Base-by-base conservation (phyloP, 1,140 invertebrate genomes). In the Galleria mellonella region DNA sequence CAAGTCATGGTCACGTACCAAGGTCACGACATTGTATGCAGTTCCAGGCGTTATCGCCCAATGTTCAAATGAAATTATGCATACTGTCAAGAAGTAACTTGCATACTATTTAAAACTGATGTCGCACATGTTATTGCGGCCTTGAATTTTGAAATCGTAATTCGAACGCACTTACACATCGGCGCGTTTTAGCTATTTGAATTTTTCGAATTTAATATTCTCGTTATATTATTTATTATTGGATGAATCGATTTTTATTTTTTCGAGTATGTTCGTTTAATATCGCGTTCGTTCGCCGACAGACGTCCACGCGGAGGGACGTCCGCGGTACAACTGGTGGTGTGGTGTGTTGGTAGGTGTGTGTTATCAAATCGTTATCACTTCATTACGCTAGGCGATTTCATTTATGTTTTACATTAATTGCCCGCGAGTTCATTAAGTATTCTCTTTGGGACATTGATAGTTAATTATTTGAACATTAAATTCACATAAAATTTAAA, bases 31-130 rank as follows among this genome's bases (percentile, higher is more conserved):
- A 56, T 61, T 56, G 48, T 61, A 61, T 58, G 47, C 58, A 62
- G 46, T 56, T 23, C 29, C 40, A 55, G 55, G 17, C 43, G 59
- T 62, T 68, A 72, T 69, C 69, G 47, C 46, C 42, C 58, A 62
- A 65, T 65, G 55, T 71, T 72, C 56, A 62, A 65, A 65, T 62
- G 52, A 57, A 72, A 72, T 71, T 67, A 70, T 69, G 59, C 59
- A 72, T 62, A 69, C 57, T 23, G 17, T 6, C 6, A 23, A 23
- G 17, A 53, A 56, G 32, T 62, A 39, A 44, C 51, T 55, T 63
- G 55, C 57, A 63, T 58, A 50, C 46, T 39, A 36, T 39, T 44
- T 46, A 32, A n/a, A n/a, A 46, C 43, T 48, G 56, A 55, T 60
- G 56, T 53, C 62, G n/a, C n/a, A 57, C 57, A 42, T 32, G 49